phyloP scores from a whole-genome alignment of 2,888 invertebrate genomes.

The Napeogenes sylphis region DNA sequence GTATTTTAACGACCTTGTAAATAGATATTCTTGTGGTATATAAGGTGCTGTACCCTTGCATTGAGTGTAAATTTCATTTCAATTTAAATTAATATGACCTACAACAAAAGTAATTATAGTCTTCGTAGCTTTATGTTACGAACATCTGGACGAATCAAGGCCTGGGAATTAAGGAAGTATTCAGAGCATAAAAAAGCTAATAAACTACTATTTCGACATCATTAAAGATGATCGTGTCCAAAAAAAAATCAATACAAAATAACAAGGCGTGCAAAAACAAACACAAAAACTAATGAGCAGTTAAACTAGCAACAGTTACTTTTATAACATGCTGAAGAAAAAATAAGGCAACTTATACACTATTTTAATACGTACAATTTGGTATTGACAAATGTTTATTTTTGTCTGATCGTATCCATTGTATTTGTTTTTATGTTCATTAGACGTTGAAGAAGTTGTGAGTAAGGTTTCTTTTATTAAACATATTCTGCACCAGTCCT shows the following conservation, averaged over 20 bases:
- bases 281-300: constrained; percentile 35
- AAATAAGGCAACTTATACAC: constrained; percentile 2
- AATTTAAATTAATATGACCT: constrained; percentile 34
- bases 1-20: constrained; percentile 6
- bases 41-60: constrained; percentile 6
- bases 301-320: constrained; percentile 56
- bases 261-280: constrained; percentile 34
- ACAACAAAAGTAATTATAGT: constrained; percentile 38
- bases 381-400: background rate
- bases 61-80: constrained; percentile 26
- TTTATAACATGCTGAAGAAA: constrained; percentile 17
- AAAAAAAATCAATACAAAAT: constrained; percentile 49
- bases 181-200: constrained; percentile 52
- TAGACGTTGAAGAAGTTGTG: constrained; percentile 3
- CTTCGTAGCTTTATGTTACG: constrained; percentile 44
- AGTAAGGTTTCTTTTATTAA: background rate
- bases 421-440: background rate
- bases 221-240: constrained; percentile 56
- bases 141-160: constrained; percentile 70
- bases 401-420: background rate
- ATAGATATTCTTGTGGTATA: background rate
- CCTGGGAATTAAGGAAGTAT: constrained; percentile 65
- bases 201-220: constrained; percentile 58
- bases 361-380: background rate
- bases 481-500: background rate